Conservation (phyloP, 2,888 invertebrate genomes). For the Agriopis aurantiaria region DNA sequence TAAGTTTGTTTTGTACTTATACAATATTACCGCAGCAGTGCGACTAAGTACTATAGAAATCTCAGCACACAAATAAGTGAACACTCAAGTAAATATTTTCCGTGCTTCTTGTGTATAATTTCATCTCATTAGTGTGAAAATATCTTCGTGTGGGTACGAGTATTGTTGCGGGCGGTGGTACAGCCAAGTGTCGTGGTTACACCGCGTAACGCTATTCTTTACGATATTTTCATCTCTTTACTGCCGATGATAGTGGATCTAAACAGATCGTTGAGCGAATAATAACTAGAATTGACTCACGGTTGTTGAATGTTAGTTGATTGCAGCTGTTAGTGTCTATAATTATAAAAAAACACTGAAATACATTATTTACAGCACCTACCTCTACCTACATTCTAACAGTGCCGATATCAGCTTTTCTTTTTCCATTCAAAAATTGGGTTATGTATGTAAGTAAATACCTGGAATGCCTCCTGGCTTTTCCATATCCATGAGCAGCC, state of each 20-base stretch:
- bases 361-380: slow-evolving; percentile 8
- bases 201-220: slow-evolving; percentile 62
- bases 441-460: slow-evolving; percentile 35
- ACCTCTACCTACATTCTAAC: not conserved
- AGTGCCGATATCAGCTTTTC: not conserved
- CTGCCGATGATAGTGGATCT: slow-evolving; percentile 31
- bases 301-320: slow-evolving; percentile 12
- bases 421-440: not conserved
- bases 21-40: slow-evolving; percentile 22
- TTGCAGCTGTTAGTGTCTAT: slow-evolving; percentile 13
- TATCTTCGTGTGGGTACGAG: slow-evolving; percentile 59
- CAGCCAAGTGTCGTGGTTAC: slow-evolving; percentile 54
- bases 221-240: slow-evolving; percentile 55
- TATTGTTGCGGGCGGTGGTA: slow-evolving; percentile 50
- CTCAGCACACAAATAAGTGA: slow-evolving; percentile 39
- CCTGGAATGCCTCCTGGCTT: slow-evolving; percentile 77
- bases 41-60: slow-evolving; percentile 63
- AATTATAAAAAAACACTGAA: slow-evolving; percentile 19
- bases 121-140: slow-evolving; percentile 69
- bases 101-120: slow-evolving; percentile 58
- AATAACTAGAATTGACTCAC: slow-evolving; percentile 21
- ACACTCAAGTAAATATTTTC: slow-evolving; percentile 48
- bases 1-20: slow-evolving; percentile 34
- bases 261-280: slow-evolving; percentile 30
- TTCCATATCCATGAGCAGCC: slow-evolving; percentile 61